Evolutionary conservation across 2,888 invertebrate genomes (phyloP), one percentile per base, ranked within the genome.

Genomic region (Tenthredo livida): DNA sequence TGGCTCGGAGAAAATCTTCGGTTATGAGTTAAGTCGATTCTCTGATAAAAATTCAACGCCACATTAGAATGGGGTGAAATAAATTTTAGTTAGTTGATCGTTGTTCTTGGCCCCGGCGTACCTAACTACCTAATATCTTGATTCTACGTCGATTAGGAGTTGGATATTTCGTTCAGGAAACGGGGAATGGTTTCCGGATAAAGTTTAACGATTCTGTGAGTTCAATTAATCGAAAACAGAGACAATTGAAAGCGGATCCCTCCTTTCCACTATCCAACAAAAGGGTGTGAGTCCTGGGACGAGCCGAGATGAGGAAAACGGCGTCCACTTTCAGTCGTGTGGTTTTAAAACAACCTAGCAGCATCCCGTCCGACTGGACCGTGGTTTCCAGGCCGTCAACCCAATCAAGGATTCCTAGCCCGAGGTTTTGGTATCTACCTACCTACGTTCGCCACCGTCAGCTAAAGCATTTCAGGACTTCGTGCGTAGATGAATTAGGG

Each of bases 311-410:
- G 58, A 80, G 61, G 61, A 25, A 80, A 80, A 80, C 61, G 80
- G 83, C 33, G 47, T 83, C 83, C 67, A 83, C 67, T 83, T 83
- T 70, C 67, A 67, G 83, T 67, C 65, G 70, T 83, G 83, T 70
- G 83, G 83, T 83, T 83, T 83, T 67, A 83, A 83, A 67, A 83
- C 83, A 83, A 83, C 83, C 83, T 83, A 65, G 47, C 70, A 70
- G 29, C 67, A 67, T 67, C 80, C 67, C 65, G 47, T 83, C 50
- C 54, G 50, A 67, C 67, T 83, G 67, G 83, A 70, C 83, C 67
- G 83, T 67, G 83, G 83, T 83, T 83, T 83, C 83, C 67, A 58
- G 67, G 70, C 83, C 67, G 83, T 83, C 83, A 67, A 83, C 83
- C 67, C 83, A 83, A 83, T 83, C 67, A 83, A 67, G 83, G 83